Evolutionary conservation across 2,113 vertebrate species (phyloP), one percentile per base, ranked within the genome.

Genomic region (Halichoeres trimaculatus): DNA sequence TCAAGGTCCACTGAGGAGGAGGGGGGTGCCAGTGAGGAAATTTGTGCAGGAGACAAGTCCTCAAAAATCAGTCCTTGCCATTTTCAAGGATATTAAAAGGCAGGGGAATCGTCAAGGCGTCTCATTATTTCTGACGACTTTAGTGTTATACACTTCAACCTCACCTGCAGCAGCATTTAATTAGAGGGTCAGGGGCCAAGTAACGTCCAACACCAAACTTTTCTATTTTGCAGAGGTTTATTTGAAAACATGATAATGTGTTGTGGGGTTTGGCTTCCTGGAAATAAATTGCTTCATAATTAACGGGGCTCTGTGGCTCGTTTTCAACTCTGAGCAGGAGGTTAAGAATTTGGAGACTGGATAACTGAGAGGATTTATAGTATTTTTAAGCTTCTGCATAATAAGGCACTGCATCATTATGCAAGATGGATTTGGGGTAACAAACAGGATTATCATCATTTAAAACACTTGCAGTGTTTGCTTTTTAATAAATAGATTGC

Each of bases 131-230:
- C 51, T n/a, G 17, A 43, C 24, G 2, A 34, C 7, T 71, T 13
- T 19, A 17, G 17, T 45, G 43, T 6, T 41, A 47, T 19, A n/a
- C 24, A 35, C 40, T 61, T 47, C 26, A 73, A 66, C 40, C 20
- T 41, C 19, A 82, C 45, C n/a, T 43, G 47, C 19, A 63, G 61
- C 51, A 10, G 41, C 1, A 2, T 57, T 82, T 82, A 81, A 81
- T 82, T 43, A 69, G 47, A 17, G 23, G 60, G 51, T 73, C 54
- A 73, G 64, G 73, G 35, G 10, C 26, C 40, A 60, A 41, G 17
- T 36, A 3, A 20, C 41, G 13, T 24, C 22, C 9, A 63, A 36
- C n/a, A 54, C 22, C 22, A 53, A 62, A 3, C 34, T 77, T 58
- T 76, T 26, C 17, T 56, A 17, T 51, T 52, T 20, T 45, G 19